These are phyloP conservation scores for Hydrozoanthus tunicans DNA, from an alignment of 64 coral and sea anemone genomes.

Conservation along the genomic window DNA sequence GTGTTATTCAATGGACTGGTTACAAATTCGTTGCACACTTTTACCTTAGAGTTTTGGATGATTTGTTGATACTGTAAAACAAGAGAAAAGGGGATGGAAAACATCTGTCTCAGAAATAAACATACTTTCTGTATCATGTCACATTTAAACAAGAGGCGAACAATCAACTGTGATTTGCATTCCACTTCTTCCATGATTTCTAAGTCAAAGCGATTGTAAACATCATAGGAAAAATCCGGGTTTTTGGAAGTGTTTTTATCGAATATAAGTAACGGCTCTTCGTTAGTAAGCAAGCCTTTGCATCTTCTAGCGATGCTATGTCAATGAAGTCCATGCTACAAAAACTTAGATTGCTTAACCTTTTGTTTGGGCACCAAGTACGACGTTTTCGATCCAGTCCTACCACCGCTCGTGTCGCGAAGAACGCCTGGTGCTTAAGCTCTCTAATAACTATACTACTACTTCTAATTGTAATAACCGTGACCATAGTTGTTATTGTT, in stretches of 20 bases:
- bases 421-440: conserved; percentile 2
- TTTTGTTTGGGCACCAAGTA: conserved; percentile 49
- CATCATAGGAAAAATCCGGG: conserved; percentile 54
- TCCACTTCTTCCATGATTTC: not conserved
- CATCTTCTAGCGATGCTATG: conserved; percentile 40
- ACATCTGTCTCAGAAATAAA: not conserved
- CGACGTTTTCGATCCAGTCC: conserved; percentile 50
- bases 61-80: too few relatives aligned
- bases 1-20: not conserved
- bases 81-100: not conserved
- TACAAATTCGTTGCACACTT: not conserved
- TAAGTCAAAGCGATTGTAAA: not conserved
- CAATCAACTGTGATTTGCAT: not conserved
- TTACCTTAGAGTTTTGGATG: not conserved
- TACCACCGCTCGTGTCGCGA: conserved; percentile 33
- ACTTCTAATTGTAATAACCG: too few relatives aligned
- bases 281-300: conserved; percentile 39
- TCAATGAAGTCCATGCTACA: conserved; percentile 52
- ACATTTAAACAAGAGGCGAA: too few relatives aligned
- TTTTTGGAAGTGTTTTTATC: conserved; percentile 49
- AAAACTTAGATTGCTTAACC: conserved; percentile 54
- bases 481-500: too few relatives aligned
- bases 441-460: not conserved
- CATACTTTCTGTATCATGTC: not conserved
- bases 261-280: conserved; percentile 35